phyloP scores from a whole-genome alignment of 2,113 vertebrate genomes.

The Ahaetulla prasina region DNA sequence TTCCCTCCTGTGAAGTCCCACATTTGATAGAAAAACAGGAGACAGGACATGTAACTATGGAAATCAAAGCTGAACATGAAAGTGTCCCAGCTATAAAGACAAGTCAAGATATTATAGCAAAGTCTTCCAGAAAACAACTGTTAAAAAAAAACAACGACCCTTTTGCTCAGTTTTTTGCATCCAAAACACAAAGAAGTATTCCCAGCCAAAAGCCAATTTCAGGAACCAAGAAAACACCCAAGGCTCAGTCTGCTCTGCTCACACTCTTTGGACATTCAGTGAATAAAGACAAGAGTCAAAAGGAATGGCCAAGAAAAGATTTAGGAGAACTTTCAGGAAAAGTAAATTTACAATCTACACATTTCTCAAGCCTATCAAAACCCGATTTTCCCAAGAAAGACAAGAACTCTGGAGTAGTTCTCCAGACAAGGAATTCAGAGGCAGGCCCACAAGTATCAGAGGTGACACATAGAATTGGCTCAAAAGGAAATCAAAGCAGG shows the following conservation, averaged over 20 bases:
- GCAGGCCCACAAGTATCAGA: not conserved
- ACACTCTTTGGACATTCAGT: slow-evolving; percentile 69
- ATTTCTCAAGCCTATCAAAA: slow-evolving; percentile 13
- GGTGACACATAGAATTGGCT: not conserved
- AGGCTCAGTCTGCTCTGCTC: slow-evolving; percentile 64
- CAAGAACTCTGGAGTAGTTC: not conserved
- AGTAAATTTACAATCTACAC: not conserved
- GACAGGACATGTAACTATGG: not conserved
- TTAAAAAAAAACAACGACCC: slow-evolving; percentile 71
- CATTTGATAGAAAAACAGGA: fast-evolving
- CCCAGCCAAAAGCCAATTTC: slow-evolving; percentile 42
- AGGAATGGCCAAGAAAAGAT: slow-evolving; percentile 3
- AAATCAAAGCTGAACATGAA: not conserved
- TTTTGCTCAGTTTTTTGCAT: slow-evolving; percentile 68
- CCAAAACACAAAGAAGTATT: slow-evolving; percentile 56
- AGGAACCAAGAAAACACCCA: slow-evolving; percentile 58
- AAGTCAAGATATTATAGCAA: slow-evolving; percentile 46
- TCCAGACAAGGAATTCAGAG: not conserved
- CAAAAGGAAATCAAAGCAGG: not conserved
- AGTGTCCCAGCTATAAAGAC: not conserved
- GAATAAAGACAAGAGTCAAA: slow-evolving; percentile 55
- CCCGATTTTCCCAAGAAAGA: not conserved
- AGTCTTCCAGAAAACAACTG: slow-evolving; percentile 51
- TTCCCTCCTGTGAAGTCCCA: not conserved
- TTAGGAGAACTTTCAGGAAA: not conserved